Evolutionary conservation across 2,888 invertebrate species (phyloP), one percentile per base, ranked within the genome.

Genomic region (Drosophila neotestacea): DNA sequence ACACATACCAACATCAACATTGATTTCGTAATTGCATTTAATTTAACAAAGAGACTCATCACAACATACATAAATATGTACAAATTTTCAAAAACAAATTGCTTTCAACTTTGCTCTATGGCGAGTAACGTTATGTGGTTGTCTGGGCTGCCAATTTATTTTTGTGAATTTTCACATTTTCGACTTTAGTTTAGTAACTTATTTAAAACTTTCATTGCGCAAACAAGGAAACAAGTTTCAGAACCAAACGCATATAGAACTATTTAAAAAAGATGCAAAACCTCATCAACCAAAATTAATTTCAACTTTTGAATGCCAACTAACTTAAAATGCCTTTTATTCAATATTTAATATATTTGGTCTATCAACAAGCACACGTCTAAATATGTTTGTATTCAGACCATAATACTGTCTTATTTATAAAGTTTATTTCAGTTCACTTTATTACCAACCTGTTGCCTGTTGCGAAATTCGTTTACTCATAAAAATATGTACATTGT

Each of bases 1-100:
- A 11, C 41, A 30, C 7, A 41, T 13, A 11, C 16, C 6, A 13
- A 41, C 11, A 39, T 58, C 4, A 28, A 61, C 36, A 52, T 42
- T 54, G 41, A 48, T 48, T 70, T 16, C 28, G n/a, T 11, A 52
- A 51, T 13, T 41, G 41, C 38, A 51, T 22, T 47, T 28, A 39
- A 56, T 51, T 51, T 5, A 41, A 27, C 27, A 41, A 16, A 36
- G 30, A 10, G 28, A 10, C 9, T 10, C n/a, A 36, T 51, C 34
- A 51, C n/a, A 47, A 30, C 42, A 39, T 16, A 13, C 27, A 51
- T 5, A 27, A 34, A n/a, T 22, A 34, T 22, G 11, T 36, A 27
- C 7, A 27, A n/a, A 27, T 36, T 36, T 27, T 4, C 6, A 10
- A 42, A 41, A 42, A 9, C 4, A 22, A 42, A 22, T 10, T 10